Conservation (phyloP, 2,113 vertebrate species). For the Pogonocichla stellata region DNA sequence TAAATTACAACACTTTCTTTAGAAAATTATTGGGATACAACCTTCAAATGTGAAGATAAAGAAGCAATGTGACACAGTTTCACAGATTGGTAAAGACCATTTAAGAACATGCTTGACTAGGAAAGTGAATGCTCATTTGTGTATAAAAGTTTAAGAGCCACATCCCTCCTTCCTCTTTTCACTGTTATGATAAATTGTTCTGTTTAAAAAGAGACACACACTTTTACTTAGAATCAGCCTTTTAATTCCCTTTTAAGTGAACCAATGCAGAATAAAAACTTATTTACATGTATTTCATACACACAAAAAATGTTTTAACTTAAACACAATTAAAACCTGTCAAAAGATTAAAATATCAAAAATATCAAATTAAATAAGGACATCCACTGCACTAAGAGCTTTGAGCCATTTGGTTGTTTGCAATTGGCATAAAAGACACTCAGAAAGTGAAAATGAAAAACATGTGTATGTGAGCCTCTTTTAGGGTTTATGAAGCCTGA, state of each 20-base stretch:
- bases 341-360: not conserved
- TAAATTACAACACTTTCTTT: not conserved
- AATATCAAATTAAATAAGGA: conserved; percentile 42
- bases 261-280: not conserved
- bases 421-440: not conserved
- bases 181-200: not conserved
- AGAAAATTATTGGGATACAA: not conserved
- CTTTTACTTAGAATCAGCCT: not conserved
- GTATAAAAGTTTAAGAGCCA: not conserved
- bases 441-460: not conserved
- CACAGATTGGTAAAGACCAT: not conserved
- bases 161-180: not conserved
- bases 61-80: not conserved
- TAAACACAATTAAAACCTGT: not conserved
- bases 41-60: not conserved
- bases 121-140: not conserved
- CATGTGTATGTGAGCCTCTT: not conserved
- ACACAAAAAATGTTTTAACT: conserved; percentile 18
- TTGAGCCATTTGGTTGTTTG: not conserved
- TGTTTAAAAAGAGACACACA: not conserved
- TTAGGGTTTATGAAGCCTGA: not conserved
- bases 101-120: not conserved
- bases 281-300: conserved; percentile 6
- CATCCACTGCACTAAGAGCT: not conserved
- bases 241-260: conserved; percentile 19